These are phyloP conservation scores for Xenopus tropicalis DNA, from an alignment of 2,113 vertebrate species.

Conservation along the genomic window DNA sequence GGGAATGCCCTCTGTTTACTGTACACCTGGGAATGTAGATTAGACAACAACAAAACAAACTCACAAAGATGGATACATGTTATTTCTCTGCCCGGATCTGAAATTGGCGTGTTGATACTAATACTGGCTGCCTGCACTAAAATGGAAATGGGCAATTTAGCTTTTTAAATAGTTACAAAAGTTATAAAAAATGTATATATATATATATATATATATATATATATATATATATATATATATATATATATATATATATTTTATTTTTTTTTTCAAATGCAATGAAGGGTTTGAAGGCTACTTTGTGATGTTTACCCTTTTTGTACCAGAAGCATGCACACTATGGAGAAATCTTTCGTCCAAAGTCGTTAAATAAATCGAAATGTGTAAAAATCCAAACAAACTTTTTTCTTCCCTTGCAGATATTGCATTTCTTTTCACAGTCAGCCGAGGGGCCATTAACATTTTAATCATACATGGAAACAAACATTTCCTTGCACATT, in stretches of 20 bases:
- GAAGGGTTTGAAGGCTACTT: too few species aligned
- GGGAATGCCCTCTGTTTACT: conserved; percentile 15
- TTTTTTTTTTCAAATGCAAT: too few species aligned
- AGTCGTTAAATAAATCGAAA: too few species aligned
- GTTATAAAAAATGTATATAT: not conserved
- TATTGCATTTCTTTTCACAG: not conserved
- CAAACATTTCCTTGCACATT: not conserved
- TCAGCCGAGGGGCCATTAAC: conserved; percentile 19
- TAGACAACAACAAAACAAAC: conserved; percentile 25
- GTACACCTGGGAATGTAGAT: conserved; percentile 6
- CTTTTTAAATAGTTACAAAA: too few species aligned
- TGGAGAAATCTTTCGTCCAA: too few species aligned
- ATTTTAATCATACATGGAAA: conserved; percentile 28
- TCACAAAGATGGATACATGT: not conserved
- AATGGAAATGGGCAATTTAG: too few species aligned
- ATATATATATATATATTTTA: too few species aligned
- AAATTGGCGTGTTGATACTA: not conserved
- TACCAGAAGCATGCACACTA: too few species aligned
- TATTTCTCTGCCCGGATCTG: not conserved
- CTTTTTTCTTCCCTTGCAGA: not conserved
- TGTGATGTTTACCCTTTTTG: too few species aligned
- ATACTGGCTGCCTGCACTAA: not conserved
- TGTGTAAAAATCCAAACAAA: too few species aligned
- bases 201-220: not conserved
- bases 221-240: too few species aligned